Evolutionary conservation across 2,888 invertebrate species (phyloP).

Genomic region (Taphrorychus bicolor): DNA sequence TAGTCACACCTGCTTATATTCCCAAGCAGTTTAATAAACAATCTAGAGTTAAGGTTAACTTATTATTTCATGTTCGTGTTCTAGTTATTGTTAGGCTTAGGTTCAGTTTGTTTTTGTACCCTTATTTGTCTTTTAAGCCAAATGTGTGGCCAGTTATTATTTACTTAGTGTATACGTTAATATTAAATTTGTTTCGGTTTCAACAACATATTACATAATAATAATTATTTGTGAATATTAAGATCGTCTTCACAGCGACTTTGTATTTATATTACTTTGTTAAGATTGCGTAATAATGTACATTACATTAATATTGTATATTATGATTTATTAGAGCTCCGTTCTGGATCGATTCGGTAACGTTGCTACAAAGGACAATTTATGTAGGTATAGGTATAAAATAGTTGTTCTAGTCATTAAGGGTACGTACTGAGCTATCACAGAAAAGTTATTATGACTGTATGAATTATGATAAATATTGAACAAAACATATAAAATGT

Average conservation of each 20-base stretch:
- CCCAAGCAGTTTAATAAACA: slow-evolving; percentile 32
- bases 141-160: slow-evolving; percentile 22
- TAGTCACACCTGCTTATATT: slow-evolving; percentile 37
- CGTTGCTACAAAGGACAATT: not conserved
- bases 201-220: too few relatives aligned
- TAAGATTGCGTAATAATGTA: too few relatives aligned
- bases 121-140: slow-evolving; percentile 12
- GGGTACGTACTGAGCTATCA: slow-evolving; percentile 37
- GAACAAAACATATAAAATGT: slow-evolving; percentile 26
- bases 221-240: not conserved
- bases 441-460: slow-evolving; percentile 38
- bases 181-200: too few relatives aligned
- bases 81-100: slow-evolving; percentile 25
- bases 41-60: slow-evolving; percentile 40
- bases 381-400: slow-evolving; percentile 30
- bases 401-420: slow-evolving; percentile 40
- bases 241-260: not conserved
- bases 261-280: not conserved
- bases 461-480: slow-evolving; percentile 19
- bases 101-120: not conserved
- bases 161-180: not conserved
- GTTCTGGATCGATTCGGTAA: not conserved
- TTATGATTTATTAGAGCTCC: too few relatives aligned
- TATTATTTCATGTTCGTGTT: slow-evolving; percentile 32
- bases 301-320: too few relatives aligned